Evolutionary conservation across 2,888 invertebrate genomes (phyloP).

Genomic region (Aspidiotus destructor): DNA sequence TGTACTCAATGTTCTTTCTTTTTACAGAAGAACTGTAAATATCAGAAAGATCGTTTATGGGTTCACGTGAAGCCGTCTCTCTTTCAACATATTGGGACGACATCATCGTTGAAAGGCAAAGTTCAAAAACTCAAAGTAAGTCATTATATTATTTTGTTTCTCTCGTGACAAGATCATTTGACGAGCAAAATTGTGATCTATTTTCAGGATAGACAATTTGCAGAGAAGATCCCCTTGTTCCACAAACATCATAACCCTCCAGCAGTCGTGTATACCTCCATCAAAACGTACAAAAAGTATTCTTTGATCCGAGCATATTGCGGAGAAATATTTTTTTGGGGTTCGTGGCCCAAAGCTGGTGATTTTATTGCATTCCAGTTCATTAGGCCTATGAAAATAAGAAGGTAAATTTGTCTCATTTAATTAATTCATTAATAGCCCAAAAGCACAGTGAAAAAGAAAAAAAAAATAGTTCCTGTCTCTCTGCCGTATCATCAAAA

Average conservation of each 20-base stretch:
- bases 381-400: slow-evolving; percentile 56
- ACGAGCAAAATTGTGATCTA: neutral
- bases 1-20: slow-evolving; percentile 24
- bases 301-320: slow-evolving; percentile 69
- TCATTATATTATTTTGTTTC: neutral
- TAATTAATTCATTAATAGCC: slow-evolving; percentile 7
- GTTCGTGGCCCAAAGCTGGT: slow-evolving; percentile 68
- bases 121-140: slow-evolving; percentile 86
- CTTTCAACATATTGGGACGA: slow-evolving; percentile 91
- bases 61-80: slow-evolving; percentile 80
- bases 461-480: no score
- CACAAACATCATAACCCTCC: slow-evolving; percentile 70
- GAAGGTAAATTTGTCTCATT: slow-evolving; percentile 49
- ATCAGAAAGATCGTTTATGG: slow-evolving; percentile 66
- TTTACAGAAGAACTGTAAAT: slow-evolving; percentile 72
- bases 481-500: no score
- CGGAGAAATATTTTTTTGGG: slow-evolving; percentile 88
- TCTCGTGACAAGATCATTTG: neutral
- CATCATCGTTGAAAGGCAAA: slow-evolving; percentile 91
- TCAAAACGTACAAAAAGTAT: slow-evolving; percentile 70
- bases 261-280: slow-evolving; percentile 57
- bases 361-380: slow-evolving; percentile 74
- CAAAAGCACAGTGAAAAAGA: no score
- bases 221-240: slow-evolving; percentile 61
- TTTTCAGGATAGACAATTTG: slow-evolving; percentile 73